Evolutionary conservation across 2,888 invertebrate genomes (phyloP), one percentile per base, ranked within the genome.

Genomic region (Lordiphosa fenestrarum): DNA sequence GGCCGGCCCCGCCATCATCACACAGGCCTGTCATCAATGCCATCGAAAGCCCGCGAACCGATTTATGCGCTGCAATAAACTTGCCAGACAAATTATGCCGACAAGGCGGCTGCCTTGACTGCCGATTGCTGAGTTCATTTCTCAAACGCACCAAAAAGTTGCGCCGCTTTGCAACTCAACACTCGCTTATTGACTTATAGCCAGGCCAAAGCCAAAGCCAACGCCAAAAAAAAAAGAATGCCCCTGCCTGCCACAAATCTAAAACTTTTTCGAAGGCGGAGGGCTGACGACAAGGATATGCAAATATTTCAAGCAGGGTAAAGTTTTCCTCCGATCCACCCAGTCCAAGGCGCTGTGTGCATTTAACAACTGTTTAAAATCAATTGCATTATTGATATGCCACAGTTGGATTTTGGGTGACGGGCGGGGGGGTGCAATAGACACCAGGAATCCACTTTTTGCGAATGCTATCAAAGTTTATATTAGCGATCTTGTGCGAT

Each of bases 331-430:
- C 66, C 77, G 73, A 68, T 73, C 60, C 63, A 1, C 30, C 30
- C 30, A 30, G 30, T 30, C 30, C 66, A 76, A 66, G 53, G 65
- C 64, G 53, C 55, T 64, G 48, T 63, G 61, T 59, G 68, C 68
- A 69, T 66, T 80, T 71, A 78, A 73, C 82, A 81, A 81, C 82
- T 66, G 82, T 69, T 78, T 66, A 66, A 73, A 82, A 70, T 71
- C 80, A 82, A 82, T 81, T 76, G 80, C 72, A 67, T 64, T 74
- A 80, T 82, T 82, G 72, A 80, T 71, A 71, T 68, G 62, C 53
- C 66, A 44, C 51, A 54, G 53, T 53, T 49, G 59, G 65, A 71
- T 66, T 68, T 65, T 39, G 40, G 44, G 19, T 30, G 52, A 48
- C 57, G 51, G 44, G 13, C n/a, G n/a, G n/a, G n/a, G 44, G 36